Base-by-base conservation (phyloP, 2,888 invertebrate genomes). In the Cantharis rufa region DNA sequence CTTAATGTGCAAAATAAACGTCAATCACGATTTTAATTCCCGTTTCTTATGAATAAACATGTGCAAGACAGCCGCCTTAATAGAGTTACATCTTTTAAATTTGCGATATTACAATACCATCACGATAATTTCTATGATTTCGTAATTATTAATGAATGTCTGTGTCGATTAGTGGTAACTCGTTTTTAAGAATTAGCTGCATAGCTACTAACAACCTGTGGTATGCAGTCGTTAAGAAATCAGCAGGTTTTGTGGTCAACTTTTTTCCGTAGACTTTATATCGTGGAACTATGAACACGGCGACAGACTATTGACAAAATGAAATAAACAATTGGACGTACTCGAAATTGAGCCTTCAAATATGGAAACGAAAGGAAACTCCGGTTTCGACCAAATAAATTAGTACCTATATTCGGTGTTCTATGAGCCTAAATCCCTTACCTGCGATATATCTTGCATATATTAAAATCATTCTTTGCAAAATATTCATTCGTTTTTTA, bases 171-270 rank as follows among this genome's bases (percentile, higher is more conserved):
- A 77, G 62, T 32, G 28, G 63, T 62, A 69, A 62, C 69, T 71
- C 71, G 62, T 72, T 75, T 77, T 72, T 70, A 75, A 74, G 72
- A 68, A 74, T 78, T 70, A 73, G 78, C 16, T 32, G 71, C 24
- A 69, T 18, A 64, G 64, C 69, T 70, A 16, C 66, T 73, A 79
- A 77, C 62, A 72, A 79, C 70, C 71, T 70, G 11, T 66, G 75
- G 75, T 77, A 78, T 82, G 83, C 81, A 82, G 79, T 71, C 79
- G 81, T 81, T 80, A 82, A 84, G 84, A 85, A 84, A 83, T 84
- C 84, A 82, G 83, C 85, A 85, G 84, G 84, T 83, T 82, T 81
- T 81, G 82, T 82, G 83, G 82, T 84, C 81, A 80, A 76, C 79
- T 79, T 81, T 48, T 48, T 77, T 83, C 83, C 84, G 83, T 84